Base-by-base conservation (phyloP, 2,888 invertebrate species). In the Cerastis rubricosa region DNA sequence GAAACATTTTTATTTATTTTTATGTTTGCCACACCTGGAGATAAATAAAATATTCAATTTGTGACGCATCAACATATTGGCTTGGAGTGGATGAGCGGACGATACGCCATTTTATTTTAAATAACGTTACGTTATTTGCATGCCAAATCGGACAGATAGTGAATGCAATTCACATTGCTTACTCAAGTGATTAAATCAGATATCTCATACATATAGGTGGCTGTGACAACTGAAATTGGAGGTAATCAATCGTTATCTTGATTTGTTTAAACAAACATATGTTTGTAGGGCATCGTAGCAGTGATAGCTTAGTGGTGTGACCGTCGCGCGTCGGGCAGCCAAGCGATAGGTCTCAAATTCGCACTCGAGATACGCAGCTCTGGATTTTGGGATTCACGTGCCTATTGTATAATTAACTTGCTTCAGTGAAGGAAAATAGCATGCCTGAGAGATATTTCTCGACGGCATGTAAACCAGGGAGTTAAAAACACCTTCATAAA, bases 21-120 rank as follows among this genome's bases (percentile, higher is more conserved):
- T 51, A 65, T 54, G 71, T 82, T 74, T 61, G 29, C 43, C 71
- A 68, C 47, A 74, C 22, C 49, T 59, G 59, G 66, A 85, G 40
- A 69, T 79, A 88, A 81, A 81, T 84, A 85, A 79, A 81, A 80
- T 78, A 72, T 86, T 67, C 78, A 84, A 81, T 86, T 88, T 79
- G 72, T 79, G 67, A 65, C 74, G 67, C 68, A 72, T 69, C 67
- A 72, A 71, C 75, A 69, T 74, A 66, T 73, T 76, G 59, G 80
- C 74, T 54, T 54, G 68, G 51, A 47, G 64, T 66, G 74, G 69
- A 76, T 70, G 81, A 71, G 67, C 49, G 61, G 3, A 54, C 64
- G 78, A 69, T 71, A 69, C 67, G 74, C 47, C 4, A 66, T 83
- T 76, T 83, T 72, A 66, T 87, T 77, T 68, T 65, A 83, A 85